These are phyloP conservation scores for Apis dorsata DNA, from an alignment of 1,140 invertebrate genomes.

Conservation along the genomic window DNA sequence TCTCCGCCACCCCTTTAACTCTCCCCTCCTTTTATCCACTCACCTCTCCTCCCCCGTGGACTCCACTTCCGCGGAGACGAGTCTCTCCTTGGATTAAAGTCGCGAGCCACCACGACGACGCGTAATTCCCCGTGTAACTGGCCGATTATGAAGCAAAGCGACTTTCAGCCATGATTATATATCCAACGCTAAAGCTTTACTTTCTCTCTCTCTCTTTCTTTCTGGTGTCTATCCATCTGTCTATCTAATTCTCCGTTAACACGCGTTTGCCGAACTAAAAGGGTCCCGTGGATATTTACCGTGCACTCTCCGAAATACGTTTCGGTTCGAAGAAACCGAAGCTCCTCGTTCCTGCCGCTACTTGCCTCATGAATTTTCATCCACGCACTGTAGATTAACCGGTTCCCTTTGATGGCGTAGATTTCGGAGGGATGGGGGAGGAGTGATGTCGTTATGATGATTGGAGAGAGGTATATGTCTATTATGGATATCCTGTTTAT, in stretches of 20 bases:
- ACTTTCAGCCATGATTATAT: conserved; percentile 56
- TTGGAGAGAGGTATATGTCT: no score
- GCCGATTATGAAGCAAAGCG: conserved; percentile 65
- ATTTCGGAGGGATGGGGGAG: neutral
- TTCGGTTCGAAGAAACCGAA: conserved; percentile 40
- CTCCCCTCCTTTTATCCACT: neutral
- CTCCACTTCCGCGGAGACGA: neutral
- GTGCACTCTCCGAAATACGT: conserved; percentile 48
- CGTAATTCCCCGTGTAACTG: conserved; percentile 64
- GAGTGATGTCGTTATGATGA: neutral
- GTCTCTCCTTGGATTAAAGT: conserved; percentile 61
- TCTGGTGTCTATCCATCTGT: no score
- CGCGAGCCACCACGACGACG: conserved; percentile 57
- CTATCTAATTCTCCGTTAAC: conserved; percentile 23
- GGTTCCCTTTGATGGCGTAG: neutral
- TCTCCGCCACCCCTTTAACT: neutral
- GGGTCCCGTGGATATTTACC: conserved; percentile 48
- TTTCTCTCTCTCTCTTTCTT: neutral
- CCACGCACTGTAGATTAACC: neutral
- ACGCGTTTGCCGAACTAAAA: conserved; percentile 52
- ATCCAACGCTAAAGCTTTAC: conserved; percentile 13
- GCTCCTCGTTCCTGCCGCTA: neutral
- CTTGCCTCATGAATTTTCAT: conserved; percentile 49
- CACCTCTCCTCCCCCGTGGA: conserved; percentile 1
- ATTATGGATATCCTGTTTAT: neutral